A percentile compares a stretch with the other conserved stretches of the same genome.
Conservation (phyloP, 2,888 invertebrate species). For the Micropterix aruncella region DNA sequence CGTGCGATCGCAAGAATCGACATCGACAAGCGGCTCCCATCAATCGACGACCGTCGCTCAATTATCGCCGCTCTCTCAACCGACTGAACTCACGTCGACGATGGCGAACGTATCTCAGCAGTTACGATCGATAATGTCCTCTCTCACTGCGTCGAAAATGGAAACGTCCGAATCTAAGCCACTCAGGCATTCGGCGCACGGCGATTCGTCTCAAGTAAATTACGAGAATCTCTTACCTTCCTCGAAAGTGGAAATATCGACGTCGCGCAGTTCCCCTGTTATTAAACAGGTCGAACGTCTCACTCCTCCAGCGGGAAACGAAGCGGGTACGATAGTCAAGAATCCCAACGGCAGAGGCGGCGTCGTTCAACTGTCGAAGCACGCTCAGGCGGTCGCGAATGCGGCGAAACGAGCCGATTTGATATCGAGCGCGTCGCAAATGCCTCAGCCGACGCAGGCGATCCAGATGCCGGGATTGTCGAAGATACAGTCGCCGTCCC, state of each 20-base stretch:
- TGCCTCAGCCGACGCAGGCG: conserved; percentile 17
- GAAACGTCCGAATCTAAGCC: conserved; percentile 28
- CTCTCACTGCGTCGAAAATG: conserved; percentile 42
- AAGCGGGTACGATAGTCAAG: conserved; percentile 13
- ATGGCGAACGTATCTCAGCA: conserved; percentile 60
- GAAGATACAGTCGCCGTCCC: conserved; percentile 22
- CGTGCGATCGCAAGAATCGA: conserved; percentile 15
- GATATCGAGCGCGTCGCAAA: background rate
- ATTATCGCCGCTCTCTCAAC: conserved; percentile 56
- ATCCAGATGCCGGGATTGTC: conserved; percentile 38
- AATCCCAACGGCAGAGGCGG: background rate
- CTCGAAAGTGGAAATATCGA: conserved; percentile 33
- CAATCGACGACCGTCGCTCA: conserved; percentile 47
- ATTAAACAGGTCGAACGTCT: conserved; percentile 22
- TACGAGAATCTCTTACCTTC: conserved; percentile 36
- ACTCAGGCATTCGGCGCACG: conserved; percentile 28
- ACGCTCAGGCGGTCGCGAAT: background rate
- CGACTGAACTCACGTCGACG: conserved; percentile 55
- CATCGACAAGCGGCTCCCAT: conserved; percentile 20
- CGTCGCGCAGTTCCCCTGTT: conserved; percentile 26
- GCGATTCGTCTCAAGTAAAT: conserved; percentile 31
- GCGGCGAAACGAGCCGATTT: background rate
- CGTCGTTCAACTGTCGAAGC: background rate
- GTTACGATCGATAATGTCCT: conserved; percentile 49
- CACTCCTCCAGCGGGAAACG: too few species aligned